Percentiles rank a stretch among this genome's conserved stretches.
Evolutionary conservation across 2,888 invertebrate species (phyloP).

Genomic region (Papilio demoleus): DNA sequence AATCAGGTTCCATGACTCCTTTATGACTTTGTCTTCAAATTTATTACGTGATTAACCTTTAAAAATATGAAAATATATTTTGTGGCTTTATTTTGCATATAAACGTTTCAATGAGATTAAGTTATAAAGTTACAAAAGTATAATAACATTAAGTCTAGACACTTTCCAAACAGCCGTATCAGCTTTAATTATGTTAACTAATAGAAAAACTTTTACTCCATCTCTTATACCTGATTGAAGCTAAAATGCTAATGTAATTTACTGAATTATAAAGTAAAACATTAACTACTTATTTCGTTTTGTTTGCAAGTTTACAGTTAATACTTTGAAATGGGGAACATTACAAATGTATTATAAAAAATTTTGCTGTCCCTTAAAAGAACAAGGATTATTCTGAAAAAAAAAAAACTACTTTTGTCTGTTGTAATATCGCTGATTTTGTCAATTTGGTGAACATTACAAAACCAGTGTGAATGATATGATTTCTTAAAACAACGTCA

Average conservation of each 20-base stretch:
- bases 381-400: no score
- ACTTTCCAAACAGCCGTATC: conserved; percentile 27
- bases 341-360: no score
- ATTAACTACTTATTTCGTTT: background rate
- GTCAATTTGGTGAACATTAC: background rate
- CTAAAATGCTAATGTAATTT: background rate
- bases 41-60: background rate
- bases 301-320: background rate
- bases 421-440: no score
- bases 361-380: background rate
- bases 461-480: background rate
- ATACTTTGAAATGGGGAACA: no score
- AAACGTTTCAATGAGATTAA: conserved; percentile 9
- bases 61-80: background rate
- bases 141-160: conserved; percentile 26
- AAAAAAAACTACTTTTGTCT: no score
- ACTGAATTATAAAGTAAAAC: background rate
- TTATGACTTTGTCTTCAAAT: background rate
- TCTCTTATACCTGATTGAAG: background rate
- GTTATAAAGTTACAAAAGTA: background rate
- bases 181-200: conserved; percentile 17
- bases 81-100: background rate
- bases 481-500: background rate
- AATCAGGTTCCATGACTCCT: background rate
- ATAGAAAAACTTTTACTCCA: conserved; percentile 20